phyloP scores from a whole-genome alignment of 2,113 vertebrate species.

The Phaetusa simplex region DNA sequence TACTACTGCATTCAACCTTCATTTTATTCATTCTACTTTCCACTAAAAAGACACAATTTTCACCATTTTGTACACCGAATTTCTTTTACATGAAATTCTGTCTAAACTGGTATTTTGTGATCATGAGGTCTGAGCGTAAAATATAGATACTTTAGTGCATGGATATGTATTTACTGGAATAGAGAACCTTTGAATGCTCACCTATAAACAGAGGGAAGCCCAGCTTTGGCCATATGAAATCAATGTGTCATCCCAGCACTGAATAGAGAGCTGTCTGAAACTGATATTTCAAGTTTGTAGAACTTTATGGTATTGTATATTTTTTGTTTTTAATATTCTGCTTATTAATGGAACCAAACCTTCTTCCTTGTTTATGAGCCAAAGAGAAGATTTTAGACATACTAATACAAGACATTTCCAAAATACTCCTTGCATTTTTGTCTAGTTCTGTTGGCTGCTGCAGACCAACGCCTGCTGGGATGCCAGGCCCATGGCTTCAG shows the following conservation, averaged over 20 bases:
- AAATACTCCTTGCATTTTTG: background rate
- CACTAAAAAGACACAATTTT: background rate
- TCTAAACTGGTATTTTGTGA: background rate
- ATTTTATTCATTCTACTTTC: background rate
- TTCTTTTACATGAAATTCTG: background rate
- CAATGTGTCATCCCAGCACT: background rate
- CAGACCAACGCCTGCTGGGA: rapidly evolving
- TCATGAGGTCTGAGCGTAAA: background rate
- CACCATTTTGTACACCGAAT: background rate
- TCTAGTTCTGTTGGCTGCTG: background rate
- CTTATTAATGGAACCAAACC: background rate
- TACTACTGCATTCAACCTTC: background rate
- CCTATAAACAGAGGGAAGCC: background rate
- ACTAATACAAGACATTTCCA: background rate
- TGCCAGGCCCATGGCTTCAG: background rate
- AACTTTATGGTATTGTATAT: background rate
- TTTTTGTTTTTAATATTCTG: background rate
- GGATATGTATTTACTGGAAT: background rate
- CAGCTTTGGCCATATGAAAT: background rate
- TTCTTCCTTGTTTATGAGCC: background rate
- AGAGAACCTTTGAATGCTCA: background rate
- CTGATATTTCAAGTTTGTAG: background rate
- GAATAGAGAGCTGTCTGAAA: background rate
- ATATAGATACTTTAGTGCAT: background rate
- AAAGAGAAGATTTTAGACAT: background rate